Evolutionary conservation across 2,113 vertebrate genomes (phyloP).

Genomic region (Elanoides forficatus): DNA sequence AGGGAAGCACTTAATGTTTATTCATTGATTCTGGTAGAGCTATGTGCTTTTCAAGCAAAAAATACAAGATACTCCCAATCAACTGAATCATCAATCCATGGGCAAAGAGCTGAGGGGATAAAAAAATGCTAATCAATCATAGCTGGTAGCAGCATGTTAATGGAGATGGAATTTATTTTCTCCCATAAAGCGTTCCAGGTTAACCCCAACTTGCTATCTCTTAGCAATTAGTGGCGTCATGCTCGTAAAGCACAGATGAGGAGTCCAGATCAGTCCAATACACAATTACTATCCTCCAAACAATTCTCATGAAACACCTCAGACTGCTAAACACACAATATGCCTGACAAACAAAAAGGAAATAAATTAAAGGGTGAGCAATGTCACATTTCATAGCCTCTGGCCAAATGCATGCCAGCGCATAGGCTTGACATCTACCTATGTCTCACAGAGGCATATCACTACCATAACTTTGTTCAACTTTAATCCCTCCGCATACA

Average conservation of each 20-base stretch:
- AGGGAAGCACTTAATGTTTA: slow-evolving; percentile 46
- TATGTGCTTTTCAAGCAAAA: slow-evolving; percentile 53
- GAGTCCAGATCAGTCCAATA: background rate
- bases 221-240: background rate
- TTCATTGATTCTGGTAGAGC: slow-evolving; percentile 51
- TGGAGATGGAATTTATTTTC: slow-evolving; percentile 28
- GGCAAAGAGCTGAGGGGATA: slow-evolving; percentile 25
- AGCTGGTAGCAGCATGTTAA: background rate
- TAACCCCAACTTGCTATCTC: background rate
- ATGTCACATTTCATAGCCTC: rapidly evolving
- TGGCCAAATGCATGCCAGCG: background rate
- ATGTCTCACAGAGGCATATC: background rate
- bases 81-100: slow-evolving; percentile 48
- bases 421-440: background rate
- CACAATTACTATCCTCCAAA: background rate
- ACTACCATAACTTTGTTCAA: background rate
- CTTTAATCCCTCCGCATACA: background rate
- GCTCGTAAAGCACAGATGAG: background rate
- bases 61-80: slow-evolving; percentile 20
- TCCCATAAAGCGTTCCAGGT: background rate
- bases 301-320: background rate
- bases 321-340: background rate
- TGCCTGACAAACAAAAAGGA: background rate
- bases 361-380: background rate
- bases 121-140: slow-evolving; percentile 45